Base-by-base conservation (phyloP, 2,888 invertebrate genomes). In the Dyspetes luteomarginatus region DNA sequence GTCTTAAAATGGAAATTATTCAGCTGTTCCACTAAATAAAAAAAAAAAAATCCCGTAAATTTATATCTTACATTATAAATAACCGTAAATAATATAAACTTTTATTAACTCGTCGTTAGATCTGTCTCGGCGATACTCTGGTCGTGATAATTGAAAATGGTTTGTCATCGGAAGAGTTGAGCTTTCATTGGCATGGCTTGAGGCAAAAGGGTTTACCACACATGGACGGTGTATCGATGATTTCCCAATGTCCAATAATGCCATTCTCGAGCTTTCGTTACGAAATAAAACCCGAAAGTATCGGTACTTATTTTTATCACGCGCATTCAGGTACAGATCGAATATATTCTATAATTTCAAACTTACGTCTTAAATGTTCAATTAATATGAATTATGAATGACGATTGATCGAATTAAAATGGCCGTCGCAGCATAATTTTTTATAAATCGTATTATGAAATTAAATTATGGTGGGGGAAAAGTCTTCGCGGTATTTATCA, bases 181-280 rank as follows among this genome's bases (percentile, higher is more conserved):
- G 92, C 43, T 89, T 94, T 17, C 94, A 94, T 86, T 94, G 93
- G 93, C 93, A 94, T 85, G 94, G 94, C 7, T 68, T 92, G 9
- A 88, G 88, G 52, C 92, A 91, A 78, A 83, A 82, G 9, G 86
- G 84, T 9, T 87, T 87, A 0, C 87, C 88, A 15, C 88, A 90
- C 84, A 92, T 92, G 91, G 93, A 93, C 73, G 93, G 93, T 2
- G 92, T 92, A 4, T 85, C 92, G 0, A 89, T 91, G 89, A 86
- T 93, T 2, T 91, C 92, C 0, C 93, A 93, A 83, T 93, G 92
- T 83, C 91, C 92, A 5, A 90, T 92, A 74, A 77, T 85, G 4
- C 91, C 91, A 3, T 89, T 85, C 48, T 85, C 86, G 9, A 88
- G 87, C 30, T 91, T 90, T 73, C 88, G 88, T 30, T 92, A 92